These are phyloP conservation scores for Petaurus breviceps DNA, from an alignment of 2,113 vertebrate genomes.

Conservation along the genomic window DNA sequence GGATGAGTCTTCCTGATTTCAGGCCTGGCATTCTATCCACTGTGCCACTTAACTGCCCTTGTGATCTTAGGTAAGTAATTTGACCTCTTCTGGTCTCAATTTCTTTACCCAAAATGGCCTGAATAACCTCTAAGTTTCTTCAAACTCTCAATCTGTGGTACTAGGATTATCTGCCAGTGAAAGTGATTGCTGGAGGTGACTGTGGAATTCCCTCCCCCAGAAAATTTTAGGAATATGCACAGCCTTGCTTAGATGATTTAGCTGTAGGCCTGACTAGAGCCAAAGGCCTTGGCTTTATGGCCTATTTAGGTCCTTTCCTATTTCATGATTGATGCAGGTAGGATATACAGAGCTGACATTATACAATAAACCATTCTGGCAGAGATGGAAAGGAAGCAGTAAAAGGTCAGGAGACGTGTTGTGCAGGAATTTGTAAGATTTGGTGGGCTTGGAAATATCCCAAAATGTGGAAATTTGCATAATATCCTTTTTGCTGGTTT, in stretches of 20 bases:
- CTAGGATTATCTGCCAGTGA: slow-evolving; percentile 31
- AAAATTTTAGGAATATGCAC: slow-evolving; percentile 55
- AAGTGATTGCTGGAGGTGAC: slow-evolving; percentile 32
- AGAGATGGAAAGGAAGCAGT: slow-evolving; percentile 48
- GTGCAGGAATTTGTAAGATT: slow-evolving; percentile 10
- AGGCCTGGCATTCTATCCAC: not conserved
- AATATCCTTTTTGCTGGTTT: not conserved
- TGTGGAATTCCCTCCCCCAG: not conserved
- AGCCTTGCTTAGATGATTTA: slow-evolving; percentile 46
- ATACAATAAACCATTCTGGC: slow-evolving; percentile 49
- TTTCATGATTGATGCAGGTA: slow-evolving; percentile 36
- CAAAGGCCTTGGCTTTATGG: slow-evolving; percentile 27
- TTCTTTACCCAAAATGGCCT: not conserved
- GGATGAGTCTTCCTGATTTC: not conserved
- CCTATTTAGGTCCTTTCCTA: not conserved
- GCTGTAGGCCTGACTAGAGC: slow-evolving; percentile 6
- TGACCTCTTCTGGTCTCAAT: not conserved
- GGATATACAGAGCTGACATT: slow-evolving; percentile 37
- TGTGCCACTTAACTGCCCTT: not conserved
- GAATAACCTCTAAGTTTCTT: not conserved
- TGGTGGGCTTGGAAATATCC: not conserved
- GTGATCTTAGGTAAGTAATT: not conserved
- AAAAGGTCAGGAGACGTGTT: slow-evolving; percentile 48
- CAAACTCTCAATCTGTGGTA: not conserved
- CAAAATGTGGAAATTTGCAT: not conserved